phyloP scores from a whole-genome alignment of 2,797 vertebrate genomes.

The Alectoris magna region DNA sequence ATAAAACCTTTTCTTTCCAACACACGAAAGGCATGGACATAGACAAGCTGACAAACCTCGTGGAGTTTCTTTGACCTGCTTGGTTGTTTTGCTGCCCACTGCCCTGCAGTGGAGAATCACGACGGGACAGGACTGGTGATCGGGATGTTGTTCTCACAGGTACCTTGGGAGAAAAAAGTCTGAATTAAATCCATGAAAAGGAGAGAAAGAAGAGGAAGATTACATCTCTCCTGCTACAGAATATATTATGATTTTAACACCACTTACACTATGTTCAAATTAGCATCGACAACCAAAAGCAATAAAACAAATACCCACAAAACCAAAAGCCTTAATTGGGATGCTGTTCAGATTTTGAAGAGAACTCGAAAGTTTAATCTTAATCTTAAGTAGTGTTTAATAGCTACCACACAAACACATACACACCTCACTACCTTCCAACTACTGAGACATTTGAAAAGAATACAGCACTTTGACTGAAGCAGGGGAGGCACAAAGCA shows the following conservation, averaged over 20 bases:
- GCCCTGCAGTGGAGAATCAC: constrained; percentile 93
- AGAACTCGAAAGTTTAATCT: constrained; percentile 13
- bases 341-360: constrained; percentile 28
- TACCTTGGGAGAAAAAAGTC: constrained; percentile 82
- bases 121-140: constrained; percentile 93
- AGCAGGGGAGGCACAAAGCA: constrained; percentile 75
- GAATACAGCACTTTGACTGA: constrained; percentile 59
- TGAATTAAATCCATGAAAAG: constrained; percentile 14
- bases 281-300: constrained; percentile 12
- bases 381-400: neutral
- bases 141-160: constrained; percentile 95
- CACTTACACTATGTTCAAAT: neutral
- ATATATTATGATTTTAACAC: neutral
- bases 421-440: neutral
- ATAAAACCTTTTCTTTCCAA: neutral
- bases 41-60: constrained; percentile 79
- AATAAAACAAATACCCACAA: constrained; percentile 38
- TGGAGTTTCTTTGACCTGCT: constrained; percentile 87
- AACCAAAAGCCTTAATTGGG: constrained; percentile 11
- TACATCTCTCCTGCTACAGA: neutral
- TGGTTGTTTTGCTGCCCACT: constrained; percentile 89
- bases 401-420: constrained; percentile 50
- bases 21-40: neutral
- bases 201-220: neutral
- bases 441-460: constrained; percentile 49